These are phyloP conservation scores for Heterodera carotae DNA, from an alignment of 1,140 invertebrate species.

Conservation along the genomic window DNA sequence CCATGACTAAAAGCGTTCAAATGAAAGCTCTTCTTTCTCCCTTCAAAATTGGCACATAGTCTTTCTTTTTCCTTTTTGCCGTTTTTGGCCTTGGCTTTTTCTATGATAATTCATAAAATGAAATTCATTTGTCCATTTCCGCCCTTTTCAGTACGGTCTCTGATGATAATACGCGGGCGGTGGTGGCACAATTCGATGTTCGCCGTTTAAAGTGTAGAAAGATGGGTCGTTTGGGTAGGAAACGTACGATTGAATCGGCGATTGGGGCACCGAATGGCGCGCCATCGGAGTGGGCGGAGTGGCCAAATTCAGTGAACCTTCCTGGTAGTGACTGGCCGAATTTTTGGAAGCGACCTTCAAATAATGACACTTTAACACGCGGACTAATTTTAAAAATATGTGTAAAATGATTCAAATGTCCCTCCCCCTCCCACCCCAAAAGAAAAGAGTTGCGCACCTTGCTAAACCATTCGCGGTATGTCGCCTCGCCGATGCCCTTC, in stretches of 20 bases:
- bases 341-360: slow-evolving; percentile 62
- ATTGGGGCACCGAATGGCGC: background rate
- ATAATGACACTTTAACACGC: too few species aligned
- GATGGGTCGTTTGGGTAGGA: slow-evolving; percentile 61
- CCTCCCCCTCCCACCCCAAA: too few species aligned
- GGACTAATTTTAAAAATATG: too few species aligned
- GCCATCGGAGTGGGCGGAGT: slow-evolving; percentile 32
- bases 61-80: too few species aligned
- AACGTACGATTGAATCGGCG: slow-evolving; percentile 48
- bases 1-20: too few species aligned
- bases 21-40: too few species aligned
- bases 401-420: too few species aligned
- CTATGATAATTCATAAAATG: too few species aligned
- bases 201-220: slow-evolving; percentile 63
- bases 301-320: slow-evolving; percentile 43
- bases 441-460: slow-evolving; percentile 45
- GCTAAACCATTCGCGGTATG: slow-evolving; percentile 60
- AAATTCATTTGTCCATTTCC: background rate
- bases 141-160: slow-evolving; percentile 6
- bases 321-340: slow-evolving; percentile 53
- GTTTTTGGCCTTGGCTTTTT: too few species aligned
- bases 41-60: too few species aligned
- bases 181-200: slow-evolving; percentile 51
- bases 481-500: slow-evolving; percentile 61
- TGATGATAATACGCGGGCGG: slow-evolving; percentile 47